Evolutionary conservation across 2,113 vertebrate species (phyloP).

Genomic region (Asarcornis scutulata): DNA sequence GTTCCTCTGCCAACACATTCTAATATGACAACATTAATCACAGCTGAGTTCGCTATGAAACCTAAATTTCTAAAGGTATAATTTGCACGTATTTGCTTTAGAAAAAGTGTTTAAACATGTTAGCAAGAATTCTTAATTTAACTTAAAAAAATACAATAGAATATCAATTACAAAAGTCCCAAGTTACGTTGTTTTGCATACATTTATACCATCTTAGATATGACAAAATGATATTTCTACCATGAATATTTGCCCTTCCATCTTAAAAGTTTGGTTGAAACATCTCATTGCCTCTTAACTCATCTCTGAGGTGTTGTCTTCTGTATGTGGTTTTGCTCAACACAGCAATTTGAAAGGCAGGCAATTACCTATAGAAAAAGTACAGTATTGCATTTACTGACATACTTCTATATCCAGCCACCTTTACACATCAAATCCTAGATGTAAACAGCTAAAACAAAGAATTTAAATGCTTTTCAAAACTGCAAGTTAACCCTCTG

Average conservation of each 20-base stretch:
- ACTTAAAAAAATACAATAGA: constrained; percentile 24
- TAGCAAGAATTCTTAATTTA: constrained; percentile 34
- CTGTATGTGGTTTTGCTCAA: background rate
- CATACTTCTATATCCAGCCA: background rate
- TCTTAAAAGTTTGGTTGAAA: background rate
- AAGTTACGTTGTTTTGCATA: background rate
- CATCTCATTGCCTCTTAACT: background rate
- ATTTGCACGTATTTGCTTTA: constrained; percentile 48
- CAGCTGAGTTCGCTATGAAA: background rate
- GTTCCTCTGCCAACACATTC: background rate
- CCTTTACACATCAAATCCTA: background rate
- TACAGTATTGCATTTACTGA: background rate
- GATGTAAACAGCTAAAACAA: background rate
- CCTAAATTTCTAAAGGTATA: constrained; percentile 18
- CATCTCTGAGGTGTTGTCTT: background rate
- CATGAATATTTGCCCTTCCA: constrained; percentile 37
- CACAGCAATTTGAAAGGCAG: background rate
- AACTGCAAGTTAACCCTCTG: background rate
- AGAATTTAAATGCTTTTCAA: background rate
- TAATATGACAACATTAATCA: background rate
- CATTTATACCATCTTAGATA: background rate
- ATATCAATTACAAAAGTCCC: constrained; percentile 32
- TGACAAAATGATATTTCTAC: constrained; percentile 30
- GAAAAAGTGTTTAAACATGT: constrained; percentile 34
- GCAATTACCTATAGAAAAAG: background rate